These are phyloP conservation scores for Ahaetulla prasina DNA, from an alignment of 2,113 vertebrate genomes.

Conservation along the genomic window DNA sequence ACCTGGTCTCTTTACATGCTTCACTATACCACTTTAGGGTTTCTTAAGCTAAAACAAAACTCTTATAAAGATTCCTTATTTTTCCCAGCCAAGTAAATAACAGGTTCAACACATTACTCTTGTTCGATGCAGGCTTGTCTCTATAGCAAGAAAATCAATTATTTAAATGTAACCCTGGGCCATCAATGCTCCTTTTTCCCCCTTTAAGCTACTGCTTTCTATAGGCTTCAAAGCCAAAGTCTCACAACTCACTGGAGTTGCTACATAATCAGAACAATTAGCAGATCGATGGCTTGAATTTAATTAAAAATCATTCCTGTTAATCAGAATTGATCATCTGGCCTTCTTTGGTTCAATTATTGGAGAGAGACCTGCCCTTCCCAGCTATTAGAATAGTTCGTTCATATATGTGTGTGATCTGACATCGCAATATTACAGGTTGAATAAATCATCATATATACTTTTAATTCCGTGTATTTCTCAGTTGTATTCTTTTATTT, in stretches of 20 bases:
- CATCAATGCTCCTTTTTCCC: neutral
- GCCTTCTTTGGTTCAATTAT: neutral
- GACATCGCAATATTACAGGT: neutral
- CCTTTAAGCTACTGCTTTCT: neutral
- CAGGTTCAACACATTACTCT: constrained; percentile 14
- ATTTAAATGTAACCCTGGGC: neutral
- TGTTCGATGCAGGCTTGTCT: neutral
- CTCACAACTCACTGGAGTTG: neutral
- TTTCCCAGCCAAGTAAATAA: constrained; percentile 21
- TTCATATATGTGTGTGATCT: neutral
- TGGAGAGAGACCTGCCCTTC: neutral
- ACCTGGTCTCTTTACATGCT: neutral
- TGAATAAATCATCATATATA: neutral
- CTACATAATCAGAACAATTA: constrained; percentile 23
- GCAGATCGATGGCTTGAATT: constrained; percentile 2
- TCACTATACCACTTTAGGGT: neutral
- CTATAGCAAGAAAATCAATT: neutral
- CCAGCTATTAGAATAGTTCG: neutral
- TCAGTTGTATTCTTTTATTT: neutral
- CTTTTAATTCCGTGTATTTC: neutral
- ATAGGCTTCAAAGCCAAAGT: constrained; percentile 19
- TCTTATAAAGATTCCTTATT: neutral
- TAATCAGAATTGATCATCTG: constrained; percentile 10
- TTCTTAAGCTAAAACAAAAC: neutral
- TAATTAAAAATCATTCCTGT: constrained; percentile 16